phyloP scores from a whole-genome alignment of 2,888 invertebrate species.

The Zelleria hepariella region DNA sequence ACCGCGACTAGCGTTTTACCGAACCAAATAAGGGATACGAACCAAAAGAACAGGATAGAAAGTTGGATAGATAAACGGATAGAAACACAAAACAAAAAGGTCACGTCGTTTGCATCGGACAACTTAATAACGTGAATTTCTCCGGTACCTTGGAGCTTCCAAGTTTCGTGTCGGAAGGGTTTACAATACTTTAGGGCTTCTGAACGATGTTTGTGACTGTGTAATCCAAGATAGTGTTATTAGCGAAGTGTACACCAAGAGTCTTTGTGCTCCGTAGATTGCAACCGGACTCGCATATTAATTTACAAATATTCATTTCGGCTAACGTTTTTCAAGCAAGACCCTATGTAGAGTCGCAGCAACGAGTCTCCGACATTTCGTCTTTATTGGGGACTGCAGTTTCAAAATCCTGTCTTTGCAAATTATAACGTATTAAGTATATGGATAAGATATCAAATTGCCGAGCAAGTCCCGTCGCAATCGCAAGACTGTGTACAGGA shows the following conservation, averaged over 20 bases:
- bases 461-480: slow-evolving; percentile 60
- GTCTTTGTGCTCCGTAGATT: slow-evolving; percentile 72
- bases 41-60: slow-evolving; percentile 57
- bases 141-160: background rate
- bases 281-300: slow-evolving; percentile 66
- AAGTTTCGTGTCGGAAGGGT: slow-evolving; percentile 1
- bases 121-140: background rate
- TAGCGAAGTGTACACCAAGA: slow-evolving; percentile 68
- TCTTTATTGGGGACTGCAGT: background rate
- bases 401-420: slow-evolving; percentile 13
- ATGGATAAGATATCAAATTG: background rate
- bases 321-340: slow-evolving; percentile 22
- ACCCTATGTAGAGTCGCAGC: background rate
- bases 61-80: slow-evolving; percentile 53
- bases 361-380: background rate
- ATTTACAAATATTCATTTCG: slow-evolving; percentile 24
- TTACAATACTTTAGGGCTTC: slow-evolving; percentile 9
- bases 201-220: slow-evolving; percentile 65
- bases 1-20: slow-evolving; percentile 15
- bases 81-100: slow-evolving; percentile 47
- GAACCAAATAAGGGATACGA: slow-evolving; percentile 20
- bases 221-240: slow-evolving; percentile 71
- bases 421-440: slow-evolving; percentile 29
- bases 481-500: slow-evolving; percentile 65
- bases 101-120: slow-evolving; percentile 16